Evolutionary conservation across 2,888 invertebrate genomes (phyloP), one percentile per base, ranked within the genome.

Genomic region (Patella ulyssiponensis): DNA sequence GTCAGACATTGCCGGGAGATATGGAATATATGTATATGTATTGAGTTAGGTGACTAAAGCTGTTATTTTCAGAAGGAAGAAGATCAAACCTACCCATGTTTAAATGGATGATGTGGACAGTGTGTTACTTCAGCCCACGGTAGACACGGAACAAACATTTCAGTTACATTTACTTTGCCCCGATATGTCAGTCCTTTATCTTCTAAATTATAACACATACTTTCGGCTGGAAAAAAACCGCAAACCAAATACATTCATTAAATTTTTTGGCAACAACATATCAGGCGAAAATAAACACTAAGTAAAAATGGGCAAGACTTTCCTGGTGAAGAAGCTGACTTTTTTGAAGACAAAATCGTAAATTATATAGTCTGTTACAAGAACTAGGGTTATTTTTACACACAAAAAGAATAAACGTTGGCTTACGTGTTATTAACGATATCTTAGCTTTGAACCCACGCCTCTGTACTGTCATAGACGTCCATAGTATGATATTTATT

Each of bases 51-150:
- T 44, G 44, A 44, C 44, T 44, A 44, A 44, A 44, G 44, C 44
- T 9, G 9, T 44, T 9, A 44, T 44, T 44, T 7, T 44, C 44
- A 44, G 44, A 44, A 44, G 44, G 44, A 44, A 44, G 7, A 71
- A 72, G 56, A 73, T 2, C 52, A n/a, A 17, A 69, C 56, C 53
- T 79, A 82, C 52, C 72, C 53, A 27, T 71, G 76, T 69, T 79
- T 81, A 23, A 82, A 82, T 15, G 77, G 72, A 73, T 82, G 69
- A 54, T 82, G 78, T 17, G 76, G 71, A 74, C 86, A 86, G 33
- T 84, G 76, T 51, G 80, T 75, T n/a, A 85, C 82, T 64, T 80
- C 23, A 23, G 79, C 75, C 85, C 85, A 86, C 7, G 78, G 80
- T 27, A 86, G 54, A 77, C 85, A 86, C n/a, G 79, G 78, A 58